These are phyloP conservation scores for Carpatolechia fugitivella DNA, from an alignment of 2,888 invertebrate genomes.

Conservation along the genomic window DNA sequence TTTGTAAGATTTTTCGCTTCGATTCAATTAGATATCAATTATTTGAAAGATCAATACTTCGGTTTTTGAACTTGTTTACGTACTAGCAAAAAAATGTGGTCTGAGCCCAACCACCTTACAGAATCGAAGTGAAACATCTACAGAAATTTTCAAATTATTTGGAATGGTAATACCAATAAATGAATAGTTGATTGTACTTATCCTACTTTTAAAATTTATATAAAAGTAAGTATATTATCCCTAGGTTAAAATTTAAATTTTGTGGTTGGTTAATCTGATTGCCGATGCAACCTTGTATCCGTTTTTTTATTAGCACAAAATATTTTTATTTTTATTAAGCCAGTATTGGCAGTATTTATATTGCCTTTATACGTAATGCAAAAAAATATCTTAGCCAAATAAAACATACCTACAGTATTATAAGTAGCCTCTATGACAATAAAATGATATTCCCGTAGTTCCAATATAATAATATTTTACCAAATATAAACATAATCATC, in stretches of 20 bases:
- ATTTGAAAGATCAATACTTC: not conserved
- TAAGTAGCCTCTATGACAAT: slow-evolving; percentile 16
- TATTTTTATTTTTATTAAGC: not conserved
- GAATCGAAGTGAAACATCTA: slow-evolving; percentile 19
- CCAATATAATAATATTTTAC: slow-evolving; percentile 16
- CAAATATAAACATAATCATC: slow-evolving; percentile 44
- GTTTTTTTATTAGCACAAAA: not conserved
- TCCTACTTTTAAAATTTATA: too few relatives aligned
- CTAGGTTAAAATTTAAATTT: too few relatives aligned
- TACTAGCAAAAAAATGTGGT: slow-evolving; percentile 36
- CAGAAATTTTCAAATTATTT: not conserved
- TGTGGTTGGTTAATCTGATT: too few relatives aligned
- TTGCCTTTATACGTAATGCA: slow-evolving; percentile 5
- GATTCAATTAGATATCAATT: slow-evolving; percentile 2
- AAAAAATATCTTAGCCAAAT: slow-evolving; percentile 3
- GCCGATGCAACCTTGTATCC: too few relatives aligned
- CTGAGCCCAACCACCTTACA: slow-evolving; percentile 49
- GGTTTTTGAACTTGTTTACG: slow-evolving; percentile 17
- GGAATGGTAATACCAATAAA: not conserved
- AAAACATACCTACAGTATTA: slow-evolving; percentile 1
- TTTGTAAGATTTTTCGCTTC: slow-evolving; percentile 18
- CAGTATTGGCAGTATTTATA: not conserved
- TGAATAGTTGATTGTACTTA: not conserved
- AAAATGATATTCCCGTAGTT: slow-evolving; percentile 17
- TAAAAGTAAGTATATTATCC: too few relatives aligned